Conservation (phyloP, 2,888 invertebrate species). For the Trachelus tabidus region DNA sequence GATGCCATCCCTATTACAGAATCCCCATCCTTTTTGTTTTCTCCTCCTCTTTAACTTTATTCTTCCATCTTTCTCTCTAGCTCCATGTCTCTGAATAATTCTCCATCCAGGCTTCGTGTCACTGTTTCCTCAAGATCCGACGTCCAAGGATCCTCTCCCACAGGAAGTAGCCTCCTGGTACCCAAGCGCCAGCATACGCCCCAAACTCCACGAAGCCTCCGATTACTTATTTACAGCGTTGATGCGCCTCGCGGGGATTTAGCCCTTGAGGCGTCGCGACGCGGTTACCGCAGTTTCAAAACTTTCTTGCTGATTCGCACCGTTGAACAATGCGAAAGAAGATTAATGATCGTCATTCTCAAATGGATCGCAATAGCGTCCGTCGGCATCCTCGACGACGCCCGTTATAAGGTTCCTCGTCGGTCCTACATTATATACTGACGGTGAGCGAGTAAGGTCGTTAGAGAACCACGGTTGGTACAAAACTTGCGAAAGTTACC, state of each 20-base stretch:
- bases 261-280: background rate
- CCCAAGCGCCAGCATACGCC: background rate
- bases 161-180: background rate
- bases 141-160: background rate
- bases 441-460: background rate
- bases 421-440: background rate
- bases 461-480: slow-evolving; percentile 1
- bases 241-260: background rate
- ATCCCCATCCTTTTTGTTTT: background rate
- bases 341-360: slow-evolving; percentile 21
- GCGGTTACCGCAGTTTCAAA: slow-evolving; percentile 6
- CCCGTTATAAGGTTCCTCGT: background rate
- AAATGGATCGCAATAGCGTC: slow-evolving; percentile 14
- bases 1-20: slow-evolving; percentile 9
- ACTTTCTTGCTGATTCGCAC: slow-evolving; percentile 11
- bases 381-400: background rate
- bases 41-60: background rate
- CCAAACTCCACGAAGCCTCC: background rate
- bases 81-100: background rate
- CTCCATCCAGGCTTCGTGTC: background rate
- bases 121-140: background rate
- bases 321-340: slow-evolving; percentile 8
- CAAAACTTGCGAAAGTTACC: background rate
- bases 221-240: background rate
- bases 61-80: background rate